Conservation (phyloP, 2,113 vertebrate genomes). For the Callionymus lyra region DNA sequence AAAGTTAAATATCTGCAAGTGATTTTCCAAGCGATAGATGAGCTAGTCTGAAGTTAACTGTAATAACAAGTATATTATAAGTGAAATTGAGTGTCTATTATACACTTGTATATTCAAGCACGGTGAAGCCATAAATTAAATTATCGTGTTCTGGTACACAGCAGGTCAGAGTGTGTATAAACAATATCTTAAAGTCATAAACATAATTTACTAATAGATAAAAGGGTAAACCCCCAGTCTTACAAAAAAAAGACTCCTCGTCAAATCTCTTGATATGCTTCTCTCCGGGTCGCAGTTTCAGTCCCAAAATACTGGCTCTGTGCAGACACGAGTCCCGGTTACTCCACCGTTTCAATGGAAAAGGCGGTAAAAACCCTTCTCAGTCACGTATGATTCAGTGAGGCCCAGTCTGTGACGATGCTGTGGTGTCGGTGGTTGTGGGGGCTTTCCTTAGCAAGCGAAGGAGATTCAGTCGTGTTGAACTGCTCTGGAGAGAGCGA, state of each 20-base stretch:
- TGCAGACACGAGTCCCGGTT: conserved; percentile 11
- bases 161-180: too few relatives aligned
- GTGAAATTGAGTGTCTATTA: too few relatives aligned
- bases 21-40: too few relatives aligned
- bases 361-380: conserved; percentile 3
- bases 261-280: conserved; percentile 23
- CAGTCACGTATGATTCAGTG: conserved; percentile 28
- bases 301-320: conserved; percentile 18
- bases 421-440: too few relatives aligned
- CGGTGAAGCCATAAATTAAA: too few relatives aligned
- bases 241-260: not conserved
- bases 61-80: too few relatives aligned
- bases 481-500: conserved; percentile 4
- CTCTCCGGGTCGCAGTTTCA: conserved; percentile 14
- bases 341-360: conserved; percentile 1
- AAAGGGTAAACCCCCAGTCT: conserved; percentile 7
- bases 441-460: conserved; percentile 42
- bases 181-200: too few relatives aligned
- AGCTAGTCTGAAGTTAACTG: too few relatives aligned
- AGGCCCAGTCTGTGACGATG: conserved; percentile 14
- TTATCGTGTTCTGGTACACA: too few relatives aligned
- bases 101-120: too few relatives aligned
- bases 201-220: conserved; percentile 1
- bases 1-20: too few relatives aligned
- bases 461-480: conserved; percentile 17